Conservation (phyloP, 2,797 vertebrate species). For the Phoeniculus purpureus region DNA sequence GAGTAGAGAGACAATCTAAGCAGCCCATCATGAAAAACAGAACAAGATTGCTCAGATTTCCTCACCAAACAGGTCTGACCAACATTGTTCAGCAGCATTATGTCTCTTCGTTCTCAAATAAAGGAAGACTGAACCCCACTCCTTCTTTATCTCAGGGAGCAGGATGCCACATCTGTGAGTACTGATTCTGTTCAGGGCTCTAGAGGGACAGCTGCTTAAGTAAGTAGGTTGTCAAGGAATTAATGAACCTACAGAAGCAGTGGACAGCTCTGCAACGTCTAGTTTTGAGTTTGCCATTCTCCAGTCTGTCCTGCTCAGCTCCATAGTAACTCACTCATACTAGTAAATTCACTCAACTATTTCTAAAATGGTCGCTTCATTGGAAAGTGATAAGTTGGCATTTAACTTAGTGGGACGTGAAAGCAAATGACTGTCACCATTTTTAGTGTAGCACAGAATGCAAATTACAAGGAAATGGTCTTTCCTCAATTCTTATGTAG, state of each 20-base stretch:
- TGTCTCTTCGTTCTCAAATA: background rate
- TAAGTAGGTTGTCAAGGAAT: background rate
- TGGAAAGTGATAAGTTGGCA: background rate
- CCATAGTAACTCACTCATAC: too few relatives aligned
- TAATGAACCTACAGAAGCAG: background rate
- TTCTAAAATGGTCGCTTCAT: background rate
- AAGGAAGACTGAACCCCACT: background rate
- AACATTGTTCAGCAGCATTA: background rate
- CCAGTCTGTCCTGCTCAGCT: background rate
- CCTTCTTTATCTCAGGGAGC: background rate
- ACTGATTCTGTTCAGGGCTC: background rate
- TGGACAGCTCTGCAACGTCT: background rate
- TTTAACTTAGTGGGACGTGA: background rate
- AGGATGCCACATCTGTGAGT: conserved; percentile 1
- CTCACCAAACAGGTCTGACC: background rate
- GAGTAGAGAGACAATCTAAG: background rate
- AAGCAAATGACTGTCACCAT: background rate
- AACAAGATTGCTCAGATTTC: background rate
- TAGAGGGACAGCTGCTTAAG: background rate
- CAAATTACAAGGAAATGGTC: background rate
- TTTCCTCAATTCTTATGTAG: background rate
- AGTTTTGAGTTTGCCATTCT: background rate
- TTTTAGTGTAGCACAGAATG: background rate
- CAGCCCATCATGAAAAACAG: background rate
- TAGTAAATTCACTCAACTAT: background rate